phyloP scores from a whole-genome alignment of 2,888 invertebrate species.

The Pyralis farinalis region DNA sequence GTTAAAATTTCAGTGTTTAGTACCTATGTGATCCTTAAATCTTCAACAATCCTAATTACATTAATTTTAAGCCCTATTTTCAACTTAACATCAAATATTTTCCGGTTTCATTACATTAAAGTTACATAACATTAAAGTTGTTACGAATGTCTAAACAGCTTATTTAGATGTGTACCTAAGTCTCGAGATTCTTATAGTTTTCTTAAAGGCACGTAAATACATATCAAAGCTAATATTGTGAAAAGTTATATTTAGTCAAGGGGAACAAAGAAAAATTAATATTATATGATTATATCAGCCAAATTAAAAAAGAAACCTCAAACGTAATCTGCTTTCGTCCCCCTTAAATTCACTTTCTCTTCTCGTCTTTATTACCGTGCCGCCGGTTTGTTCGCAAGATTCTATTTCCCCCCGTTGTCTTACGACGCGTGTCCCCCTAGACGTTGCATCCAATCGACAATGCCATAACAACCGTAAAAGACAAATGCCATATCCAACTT shows the following conservation, averaged over 20 bases:
- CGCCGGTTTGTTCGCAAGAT: constrained; percentile 81
- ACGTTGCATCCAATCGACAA: constrained; percentile 53
- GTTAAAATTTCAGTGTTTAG: too few species aligned
- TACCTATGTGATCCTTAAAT: too few species aligned
- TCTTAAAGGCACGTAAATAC: too few species aligned
- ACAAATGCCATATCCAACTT: constrained; percentile 50
- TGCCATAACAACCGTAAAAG: constrained; percentile 58
- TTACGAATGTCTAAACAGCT: too few species aligned
- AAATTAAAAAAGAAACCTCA: constrained; percentile 75
- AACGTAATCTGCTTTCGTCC: constrained; percentile 76
- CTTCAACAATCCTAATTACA: too few species aligned
- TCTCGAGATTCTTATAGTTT: too few species aligned
- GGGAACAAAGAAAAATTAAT: constrained; percentile 35
- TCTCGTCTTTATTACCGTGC: constrained; percentile 82
- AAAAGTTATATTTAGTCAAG: constrained; percentile 10
- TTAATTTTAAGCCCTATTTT: too few species aligned
- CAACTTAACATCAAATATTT: too few species aligned
- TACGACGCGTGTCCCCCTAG: constrained; percentile 71
- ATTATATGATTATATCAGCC: constrained; percentile 71
- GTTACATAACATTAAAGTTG: too few species aligned
- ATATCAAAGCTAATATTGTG: neutral
- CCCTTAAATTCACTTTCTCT: constrained; percentile 84
- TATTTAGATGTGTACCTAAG: too few species aligned
- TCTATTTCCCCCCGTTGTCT: constrained; percentile 72
- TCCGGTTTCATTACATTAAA: too few species aligned